Percentiles rank a stretch among this genome's conserved stretches.
phyloP scores from a whole-genome alignment of 2,888 invertebrate genomes.

The Drosophila borborema region DNA sequence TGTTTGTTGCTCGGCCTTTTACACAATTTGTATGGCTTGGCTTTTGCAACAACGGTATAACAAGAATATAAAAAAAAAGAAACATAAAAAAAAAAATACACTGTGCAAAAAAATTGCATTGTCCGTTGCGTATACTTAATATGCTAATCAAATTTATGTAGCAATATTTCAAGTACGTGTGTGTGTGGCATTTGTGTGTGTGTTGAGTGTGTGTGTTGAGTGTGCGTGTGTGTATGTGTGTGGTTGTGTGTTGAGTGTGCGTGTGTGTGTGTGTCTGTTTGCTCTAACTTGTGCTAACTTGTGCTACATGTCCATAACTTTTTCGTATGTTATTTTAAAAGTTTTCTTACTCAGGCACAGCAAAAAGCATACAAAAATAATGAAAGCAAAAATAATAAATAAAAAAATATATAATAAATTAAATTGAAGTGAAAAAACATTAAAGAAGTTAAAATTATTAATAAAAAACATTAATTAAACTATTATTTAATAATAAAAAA shows the following conservation, averaged over 20 bases:
- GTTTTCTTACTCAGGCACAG: slow-evolving; percentile 15
- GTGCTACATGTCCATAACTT: slow-evolving; percentile 44
- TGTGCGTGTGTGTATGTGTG: slow-evolving; percentile 14
- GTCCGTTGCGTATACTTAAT: slow-evolving; percentile 62
- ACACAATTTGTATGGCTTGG: slow-evolving; percentile 2
- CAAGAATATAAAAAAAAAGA: neutral
- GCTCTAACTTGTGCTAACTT: slow-evolving; percentile 48
- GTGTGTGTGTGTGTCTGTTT: slow-evolving; percentile 10
- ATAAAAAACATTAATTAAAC: too few species aligned
- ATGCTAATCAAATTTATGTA: slow-evolving; percentile 62
- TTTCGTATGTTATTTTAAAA: slow-evolving; percentile 19
- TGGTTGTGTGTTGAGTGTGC: slow-evolving; percentile 12
- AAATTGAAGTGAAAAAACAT: neutral
- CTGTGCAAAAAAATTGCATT: slow-evolving; percentile 23
- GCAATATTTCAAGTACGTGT: slow-evolving; percentile 5
- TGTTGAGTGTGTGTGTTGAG: neutral
- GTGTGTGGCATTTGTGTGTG: slow-evolving; percentile 11
- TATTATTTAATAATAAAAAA: too few species aligned
- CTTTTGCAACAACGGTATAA: neutral
- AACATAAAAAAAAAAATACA: neutral
- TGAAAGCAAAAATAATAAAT: neutral
- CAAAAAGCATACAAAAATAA: neutral
- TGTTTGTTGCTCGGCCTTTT: neutral
- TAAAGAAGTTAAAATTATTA: neutral
- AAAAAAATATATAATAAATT: neutral